Evolutionary conservation across 2,113 vertebrate species (phyloP), one percentile per base, ranked within the genome.

Genomic region (Menura novaehollandiae): DNA sequence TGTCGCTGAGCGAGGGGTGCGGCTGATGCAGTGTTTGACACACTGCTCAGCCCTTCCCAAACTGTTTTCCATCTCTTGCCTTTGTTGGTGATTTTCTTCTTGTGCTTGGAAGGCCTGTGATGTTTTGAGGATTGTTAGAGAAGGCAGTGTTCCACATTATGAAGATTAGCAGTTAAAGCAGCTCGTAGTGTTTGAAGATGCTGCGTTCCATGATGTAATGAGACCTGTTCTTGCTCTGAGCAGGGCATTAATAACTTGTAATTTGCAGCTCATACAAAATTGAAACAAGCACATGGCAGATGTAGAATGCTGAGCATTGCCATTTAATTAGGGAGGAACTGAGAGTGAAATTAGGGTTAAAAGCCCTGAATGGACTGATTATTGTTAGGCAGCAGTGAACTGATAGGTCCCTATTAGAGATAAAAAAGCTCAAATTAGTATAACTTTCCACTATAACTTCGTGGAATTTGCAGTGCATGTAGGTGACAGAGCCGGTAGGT

Each of bases 291-390:
- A 1, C 33, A 9, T 23, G 68, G 55, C 41, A 85, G 67, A 80
- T 80, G 52, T 63, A 74, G 76, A 47, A 59, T 3, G 5, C 59
- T 69, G 88, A 91, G 60, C 35, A 21, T 90, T 83, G 47, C 49
- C 13, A 11, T 74, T 82, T 84, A 94, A 95, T 93, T 94, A 83
- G 77, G 71, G 51, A 69, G 32, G 53, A 89, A 20, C 77, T 46
- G 44, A 68, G 72, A 86, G 60, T 81, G 78, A 96, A 87, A 76
- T 68, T 53, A 43, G 73, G 44, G 78, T 93, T 91, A 85, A 93
- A 95, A 76, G 26, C 55, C 55, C 43, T 20, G 77, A 81, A 46
- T 44, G 51, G 59, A 26, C 47, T 44, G 53, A 44, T 71, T 21
- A 41, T 67, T 86, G 22, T 90, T 93, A 53, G 2, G 5, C 41